A percentile compares a stretch with the other conserved stretches of the same genome.
Conservation (phyloP, 2,888 invertebrate genomes). For the Drosophila lutescens region DNA sequence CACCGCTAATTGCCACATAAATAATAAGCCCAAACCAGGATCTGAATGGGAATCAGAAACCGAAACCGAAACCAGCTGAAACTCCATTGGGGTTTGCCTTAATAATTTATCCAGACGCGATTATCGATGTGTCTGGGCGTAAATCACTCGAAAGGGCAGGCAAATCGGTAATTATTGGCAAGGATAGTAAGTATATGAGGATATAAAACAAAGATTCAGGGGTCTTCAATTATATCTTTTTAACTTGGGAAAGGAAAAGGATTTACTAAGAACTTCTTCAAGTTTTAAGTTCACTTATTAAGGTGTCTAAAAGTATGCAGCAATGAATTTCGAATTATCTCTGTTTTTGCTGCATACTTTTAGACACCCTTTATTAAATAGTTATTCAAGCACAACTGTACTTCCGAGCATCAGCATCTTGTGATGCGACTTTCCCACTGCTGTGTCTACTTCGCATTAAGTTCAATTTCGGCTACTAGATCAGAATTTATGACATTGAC, state of each 20-base stretch:
- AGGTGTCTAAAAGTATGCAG: too few relatives aligned
- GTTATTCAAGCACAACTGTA: slow-evolving; percentile 20
- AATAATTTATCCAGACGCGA: slow-evolving; percentile 52
- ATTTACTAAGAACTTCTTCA: too few relatives aligned
- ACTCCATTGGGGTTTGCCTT: slow-evolving; percentile 2
- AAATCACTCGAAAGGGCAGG: slow-evolving; percentile 8
- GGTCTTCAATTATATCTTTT: neutral
- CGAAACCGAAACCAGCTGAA: slow-evolving; percentile 11
- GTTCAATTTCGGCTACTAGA: slow-evolving; percentile 78
- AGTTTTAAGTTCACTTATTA: too few relatives aligned
- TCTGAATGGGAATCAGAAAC: neutral
- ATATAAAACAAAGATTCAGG: neutral
- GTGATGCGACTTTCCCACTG: neutral
- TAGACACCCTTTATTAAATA: too few relatives aligned
- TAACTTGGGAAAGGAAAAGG: too few relatives aligned
- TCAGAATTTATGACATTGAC: slow-evolving; percentile 80
- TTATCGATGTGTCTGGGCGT: slow-evolving; percentile 48
- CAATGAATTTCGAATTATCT: too few relatives aligned
- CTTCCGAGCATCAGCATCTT: neutral
- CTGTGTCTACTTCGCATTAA: slow-evolving; percentile 64
- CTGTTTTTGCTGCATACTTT: neutral
- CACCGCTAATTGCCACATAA: slow-evolving; percentile 77
- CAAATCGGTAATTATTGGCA: slow-evolving; percentile 29
- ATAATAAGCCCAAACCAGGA: slow-evolving; percentile 62
- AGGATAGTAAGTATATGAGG: neutral